A percentile compares a stretch with the other conserved stretches of the same genome.
phyloP scores from a whole-genome alignment of 2,888 invertebrate species.

The Petrolisthes cinctipes region DNA sequence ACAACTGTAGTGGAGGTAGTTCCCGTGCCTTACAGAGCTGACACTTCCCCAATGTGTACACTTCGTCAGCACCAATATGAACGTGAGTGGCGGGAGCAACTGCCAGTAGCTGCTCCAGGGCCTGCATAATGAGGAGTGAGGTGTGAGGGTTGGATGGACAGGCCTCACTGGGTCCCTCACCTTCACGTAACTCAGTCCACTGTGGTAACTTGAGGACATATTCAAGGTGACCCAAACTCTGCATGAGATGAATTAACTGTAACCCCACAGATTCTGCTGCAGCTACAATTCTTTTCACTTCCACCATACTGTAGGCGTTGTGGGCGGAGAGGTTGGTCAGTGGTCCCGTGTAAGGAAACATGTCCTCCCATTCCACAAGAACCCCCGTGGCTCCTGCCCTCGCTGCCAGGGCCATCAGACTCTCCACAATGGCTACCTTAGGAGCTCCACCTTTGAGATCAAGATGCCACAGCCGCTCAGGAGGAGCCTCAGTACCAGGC shows the following conservation, averaged over 20 bases:
- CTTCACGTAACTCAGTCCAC: conserved; percentile 69
- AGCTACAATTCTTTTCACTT: conserved; percentile 68
- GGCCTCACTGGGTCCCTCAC: conserved; percentile 68
- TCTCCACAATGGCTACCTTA: conserved; percentile 71
- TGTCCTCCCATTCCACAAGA: conserved; percentile 76
- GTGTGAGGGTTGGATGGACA: conserved; percentile 69
- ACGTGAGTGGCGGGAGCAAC: conserved; percentile 72
- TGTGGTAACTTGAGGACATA: conserved; percentile 69
- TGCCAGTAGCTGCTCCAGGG: conserved; percentile 70
- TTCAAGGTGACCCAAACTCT: conserved; percentile 73
- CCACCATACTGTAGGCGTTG: conserved; percentile 70
- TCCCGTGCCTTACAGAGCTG: conserved; percentile 71
- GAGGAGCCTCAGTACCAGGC: conserved; percentile 27
- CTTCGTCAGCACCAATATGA: conserved; percentile 83
- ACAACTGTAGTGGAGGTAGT: conserved; percentile 62
- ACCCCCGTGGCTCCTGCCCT: conserved; percentile 75
- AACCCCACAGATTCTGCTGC: conserved; percentile 69
- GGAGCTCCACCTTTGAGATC: conserved; percentile 74
- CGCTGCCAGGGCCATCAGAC: conserved; percentile 76
- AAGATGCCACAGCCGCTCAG: conserved; percentile 70
- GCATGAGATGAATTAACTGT: conserved; percentile 74
- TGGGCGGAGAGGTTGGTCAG: conserved; percentile 69
- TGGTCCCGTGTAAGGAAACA: conserved; percentile 73
- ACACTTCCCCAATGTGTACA: conserved; percentile 80
- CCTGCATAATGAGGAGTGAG: conserved; percentile 66